Conservation (phyloP, 2,797 vertebrate genomes). For the Parauchenoglanis ngamensis region DNA sequence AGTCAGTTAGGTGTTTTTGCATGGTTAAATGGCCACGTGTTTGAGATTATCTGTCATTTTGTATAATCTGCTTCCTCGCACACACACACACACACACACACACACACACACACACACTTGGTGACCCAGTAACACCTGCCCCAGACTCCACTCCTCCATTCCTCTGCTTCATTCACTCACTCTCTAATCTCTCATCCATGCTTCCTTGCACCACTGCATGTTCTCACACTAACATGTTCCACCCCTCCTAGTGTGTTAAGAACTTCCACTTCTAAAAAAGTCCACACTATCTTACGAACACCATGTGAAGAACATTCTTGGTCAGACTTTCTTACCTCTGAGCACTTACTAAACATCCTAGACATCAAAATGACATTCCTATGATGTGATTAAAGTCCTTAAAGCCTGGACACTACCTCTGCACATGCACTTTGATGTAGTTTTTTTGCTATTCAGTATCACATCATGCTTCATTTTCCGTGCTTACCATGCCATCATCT, state of each 20-base stretch:
- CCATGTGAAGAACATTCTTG: not conserved
- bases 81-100: conserved; percentile 31
- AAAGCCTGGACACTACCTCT: not conserved
- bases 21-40: conserved; percentile 52
- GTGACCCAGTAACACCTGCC: conserved; percentile 62
- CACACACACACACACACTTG: conserved; percentile 37
- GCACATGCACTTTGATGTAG: too few species aligned
- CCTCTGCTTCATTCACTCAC: conserved; percentile 47
- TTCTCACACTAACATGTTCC: conserved; percentile 7
- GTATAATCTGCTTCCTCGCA: conserved; percentile 15
- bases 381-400: not conserved
- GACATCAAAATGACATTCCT: not conserved
- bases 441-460: not conserved
- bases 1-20: conserved; percentile 33
- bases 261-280: not conserved
- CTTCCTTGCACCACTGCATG: not conserved
- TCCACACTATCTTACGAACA: not conserved
- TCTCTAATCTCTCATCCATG: conserved; percentile 16
- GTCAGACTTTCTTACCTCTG: not conserved
- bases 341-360: not conserved
- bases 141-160: conserved; percentile 43
- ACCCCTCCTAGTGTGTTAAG: not conserved
- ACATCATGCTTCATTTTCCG: not conserved
- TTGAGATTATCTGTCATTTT: conserved; percentile 48
- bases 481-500: conserved; percentile 84